These are phyloP conservation scores for Danio kyathit DNA, from an alignment of 2,797 vertebrate species.

Conservation along the genomic window DNA sequence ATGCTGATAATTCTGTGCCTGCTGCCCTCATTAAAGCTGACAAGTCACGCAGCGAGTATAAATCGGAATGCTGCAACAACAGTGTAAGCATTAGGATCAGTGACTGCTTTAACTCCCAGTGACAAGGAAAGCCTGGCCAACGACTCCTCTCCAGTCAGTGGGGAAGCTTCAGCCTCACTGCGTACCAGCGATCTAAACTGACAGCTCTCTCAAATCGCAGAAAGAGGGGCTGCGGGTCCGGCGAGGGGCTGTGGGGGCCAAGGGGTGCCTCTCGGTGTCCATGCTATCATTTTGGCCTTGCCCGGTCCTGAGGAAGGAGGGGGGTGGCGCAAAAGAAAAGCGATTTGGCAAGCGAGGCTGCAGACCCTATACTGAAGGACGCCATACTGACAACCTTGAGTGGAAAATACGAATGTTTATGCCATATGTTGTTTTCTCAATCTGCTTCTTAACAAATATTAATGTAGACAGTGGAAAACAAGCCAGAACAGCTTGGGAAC, in stretches of 20 bases:
- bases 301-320: slow-evolving; percentile 63
- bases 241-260: slow-evolving; percentile 70
- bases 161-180: slow-evolving; percentile 93
- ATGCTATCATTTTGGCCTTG: slow-evolving; percentile 72
- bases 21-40: slow-evolving; percentile 91
- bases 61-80: slow-evolving; percentile 97
- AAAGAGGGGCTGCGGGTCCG: slow-evolving; percentile 72
- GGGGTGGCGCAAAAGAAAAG: slow-evolving; percentile 29
- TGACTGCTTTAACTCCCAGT: slow-evolving; percentile 91
- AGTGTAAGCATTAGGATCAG: slow-evolving; percentile 95
- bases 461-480: slow-evolving; percentile 75
- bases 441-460: slow-evolving; percentile 75
- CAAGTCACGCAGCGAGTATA: slow-evolving; percentile 97
- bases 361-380: slow-evolving; percentile 58
- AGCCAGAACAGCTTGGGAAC: slow-evolving; percentile 71
- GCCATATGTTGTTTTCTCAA: slow-evolving; percentile 80
- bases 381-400: slow-evolving; percentile 62
- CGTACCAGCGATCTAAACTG: slow-evolving; percentile 85
- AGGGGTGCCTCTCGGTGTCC: slow-evolving; percentile 40
- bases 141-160: slow-evolving; percentile 87
- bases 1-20: slow-evolving; percentile 86
- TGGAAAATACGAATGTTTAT: slow-evolving; percentile 72
- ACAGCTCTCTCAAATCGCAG: slow-evolving; percentile 78
- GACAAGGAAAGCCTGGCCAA: slow-evolving; percentile 95
- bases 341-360: slow-evolving; percentile 61